phyloP scores from a whole-genome alignment of 2,888 invertebrate genomes.

The Arrhopalites spinosus region DNA sequence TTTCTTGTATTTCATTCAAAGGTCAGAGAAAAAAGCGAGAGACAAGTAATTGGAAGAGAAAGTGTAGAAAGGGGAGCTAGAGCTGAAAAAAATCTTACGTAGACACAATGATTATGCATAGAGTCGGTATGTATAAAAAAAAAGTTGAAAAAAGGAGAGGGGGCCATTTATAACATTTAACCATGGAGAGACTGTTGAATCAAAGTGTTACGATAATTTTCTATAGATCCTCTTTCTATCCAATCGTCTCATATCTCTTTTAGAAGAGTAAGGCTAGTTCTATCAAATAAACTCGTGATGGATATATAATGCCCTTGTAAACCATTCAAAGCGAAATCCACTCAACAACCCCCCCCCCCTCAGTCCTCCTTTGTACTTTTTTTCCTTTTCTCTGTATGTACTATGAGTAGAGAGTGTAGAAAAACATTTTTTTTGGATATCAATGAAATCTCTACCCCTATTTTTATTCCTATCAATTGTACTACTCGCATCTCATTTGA shows the following conservation, averaged over 20 bases:
- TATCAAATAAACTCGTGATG: constrained; percentile 22
- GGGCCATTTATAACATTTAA: background rate
- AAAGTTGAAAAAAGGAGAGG: too few relatives aligned
- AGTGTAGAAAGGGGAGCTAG: too few relatives aligned
- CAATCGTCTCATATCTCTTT: too few relatives aligned
- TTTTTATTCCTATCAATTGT: too few relatives aligned
- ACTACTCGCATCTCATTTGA: too few relatives aligned
- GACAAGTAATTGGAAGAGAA: too few relatives aligned
- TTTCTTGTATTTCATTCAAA: too few relatives aligned
- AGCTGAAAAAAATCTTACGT: too few relatives aligned
- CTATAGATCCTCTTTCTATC: background rate
- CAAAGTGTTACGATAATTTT: constrained; percentile 24
- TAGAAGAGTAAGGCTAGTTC: background rate
- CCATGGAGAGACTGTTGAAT: constrained; percentile 5
- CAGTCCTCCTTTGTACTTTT: background rate
- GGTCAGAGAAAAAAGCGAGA: background rate
- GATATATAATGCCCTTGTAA: constrained; percentile 18
- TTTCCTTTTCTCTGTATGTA: background rate
- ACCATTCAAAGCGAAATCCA: constrained; percentile 11
- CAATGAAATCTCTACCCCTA: background rate
- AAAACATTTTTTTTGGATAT: background rate
- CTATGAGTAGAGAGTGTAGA: background rate
- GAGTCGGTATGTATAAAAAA: too few relatives aligned
- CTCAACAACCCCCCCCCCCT: background rate
- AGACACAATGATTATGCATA: too few relatives aligned